Base-by-base conservation (phyloP, 2,888 invertebrate species). In the Noctua pronuba region DNA sequence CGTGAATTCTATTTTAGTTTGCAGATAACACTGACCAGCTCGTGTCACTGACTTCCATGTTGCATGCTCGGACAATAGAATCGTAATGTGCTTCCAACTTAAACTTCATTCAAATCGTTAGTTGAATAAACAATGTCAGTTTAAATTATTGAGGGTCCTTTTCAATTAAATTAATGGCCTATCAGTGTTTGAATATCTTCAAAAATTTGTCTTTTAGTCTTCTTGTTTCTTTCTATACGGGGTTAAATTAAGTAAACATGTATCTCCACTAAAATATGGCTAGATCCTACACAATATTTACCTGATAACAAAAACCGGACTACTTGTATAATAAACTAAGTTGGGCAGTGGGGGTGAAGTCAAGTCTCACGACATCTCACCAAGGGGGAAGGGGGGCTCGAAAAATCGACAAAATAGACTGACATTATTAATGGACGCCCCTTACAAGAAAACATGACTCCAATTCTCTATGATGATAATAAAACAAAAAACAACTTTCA, bases 1-100 rank as follows among this genome's bases (percentile, higher is more conserved):
- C 89, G 87, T 87, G 88, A 86, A 89, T 88, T 90, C 92, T 92
- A 92, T 92, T 92, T 92, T 89, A 89, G 90, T 88, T 77, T 72
- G 35, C 80, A 90, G 90, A 90, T 91, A 91, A 88, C 88, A 87
- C 49, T 80, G 86, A 71, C 84, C 83, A 84, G 70, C 80, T 18
- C 80, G 86, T 90, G 92, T 92, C 92, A 92, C 86, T 92, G 92
- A 91, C 92, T 91, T 83, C 83, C 68, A 82, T 76, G 68, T 55
- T 74, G 79, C 80, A 82, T 79, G 72, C 75, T 62, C 66, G 65
- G 66, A 82, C 83, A 87, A 87, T 83, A 86, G 84, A 86, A 80
- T 83, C 35, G 55, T 78, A 74, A 79, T 86, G 65, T 80, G 67
- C 67, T 75, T 68, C 73, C 66, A 78, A 77, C 80, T 66, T 66